A percentile compares a stretch with the other conserved stretches of the same genome.
Evolutionary conservation across 2,113 vertebrate genomes (phyloP).

Genomic region (Pampusana beccarii): DNA sequence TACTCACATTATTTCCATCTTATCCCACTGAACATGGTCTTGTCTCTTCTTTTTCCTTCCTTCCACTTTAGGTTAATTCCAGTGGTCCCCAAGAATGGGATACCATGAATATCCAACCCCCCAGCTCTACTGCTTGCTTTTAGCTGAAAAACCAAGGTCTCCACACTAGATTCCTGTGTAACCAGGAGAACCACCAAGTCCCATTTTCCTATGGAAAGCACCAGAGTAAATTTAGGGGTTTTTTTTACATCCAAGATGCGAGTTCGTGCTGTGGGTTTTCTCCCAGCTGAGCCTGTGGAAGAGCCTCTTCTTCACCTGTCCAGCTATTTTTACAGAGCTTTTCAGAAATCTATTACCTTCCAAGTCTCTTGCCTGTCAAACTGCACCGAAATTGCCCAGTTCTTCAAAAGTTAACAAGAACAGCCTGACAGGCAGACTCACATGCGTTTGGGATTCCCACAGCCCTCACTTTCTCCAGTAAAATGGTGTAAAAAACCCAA

Average conservation of each 20-base stretch:
- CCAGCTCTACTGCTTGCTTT: neutral
- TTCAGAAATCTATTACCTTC: neutral
- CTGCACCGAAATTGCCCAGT: neutral
- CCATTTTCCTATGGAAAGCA: neutral
- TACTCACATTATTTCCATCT: neutral
- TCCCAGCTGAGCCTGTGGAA: neutral
- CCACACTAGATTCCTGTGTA: neutral
- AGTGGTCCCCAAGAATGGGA: neutral
- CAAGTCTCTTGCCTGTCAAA: neutral
- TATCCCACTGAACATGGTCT: neutral
- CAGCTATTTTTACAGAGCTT: neutral
- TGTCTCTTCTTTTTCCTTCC: neutral
- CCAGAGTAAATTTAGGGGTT: accelerated
- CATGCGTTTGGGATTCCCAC: neutral
- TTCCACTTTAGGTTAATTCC: neutral
- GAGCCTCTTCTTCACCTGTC: neutral
- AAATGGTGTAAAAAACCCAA: neutral
- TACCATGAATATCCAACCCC: neutral
- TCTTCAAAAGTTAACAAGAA: neutral
- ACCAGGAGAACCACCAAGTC: neutral
- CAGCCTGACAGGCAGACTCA: neutral
- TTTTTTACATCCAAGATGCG: accelerated
- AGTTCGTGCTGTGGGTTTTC: neutral
- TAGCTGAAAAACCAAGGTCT: neutral
- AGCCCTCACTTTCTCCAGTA: neutral